phyloP scores from a whole-genome alignment of 2,113 vertebrate genomes.

The Oncorhynchus tshawytscha region DNA sequence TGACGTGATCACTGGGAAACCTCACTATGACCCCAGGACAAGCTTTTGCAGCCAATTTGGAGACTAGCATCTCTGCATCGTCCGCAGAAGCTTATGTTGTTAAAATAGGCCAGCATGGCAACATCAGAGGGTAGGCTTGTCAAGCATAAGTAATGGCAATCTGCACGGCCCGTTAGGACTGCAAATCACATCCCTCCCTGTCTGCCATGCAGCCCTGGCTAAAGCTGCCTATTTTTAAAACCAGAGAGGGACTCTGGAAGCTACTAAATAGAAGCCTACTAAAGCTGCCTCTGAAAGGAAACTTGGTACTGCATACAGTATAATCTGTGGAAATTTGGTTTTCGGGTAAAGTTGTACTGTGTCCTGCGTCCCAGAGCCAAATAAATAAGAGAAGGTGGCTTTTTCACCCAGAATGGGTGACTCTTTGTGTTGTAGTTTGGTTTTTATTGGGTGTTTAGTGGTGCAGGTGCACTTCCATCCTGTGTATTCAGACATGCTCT shows the following conservation, averaged over 20 bases:
- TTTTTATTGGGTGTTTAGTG: no score
- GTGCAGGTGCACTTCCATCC: no score
- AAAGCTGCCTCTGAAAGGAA: constrained; percentile 38
- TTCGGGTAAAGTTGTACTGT: background rate
- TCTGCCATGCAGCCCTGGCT: constrained; percentile 66
- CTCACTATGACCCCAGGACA: constrained; percentile 67
- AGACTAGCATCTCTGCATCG: constrained; percentile 62
- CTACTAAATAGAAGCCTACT: constrained; percentile 12
- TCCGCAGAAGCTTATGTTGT: constrained; percentile 74
- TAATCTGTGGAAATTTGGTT: background rate
- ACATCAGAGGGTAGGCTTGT: constrained; percentile 78
- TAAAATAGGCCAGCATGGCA: constrained; percentile 77
- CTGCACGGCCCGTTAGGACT: constrained; percentile 59
- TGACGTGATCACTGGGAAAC: constrained; percentile 56
- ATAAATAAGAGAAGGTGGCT: no score
- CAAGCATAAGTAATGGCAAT: constrained; percentile 81
- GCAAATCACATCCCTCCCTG: constrained; percentile 36
- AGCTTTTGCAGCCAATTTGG: constrained; percentile 69
- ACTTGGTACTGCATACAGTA: constrained; percentile 19
- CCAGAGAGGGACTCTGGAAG: constrained; percentile 44
- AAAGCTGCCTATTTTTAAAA: constrained; percentile 77
- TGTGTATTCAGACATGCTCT: no score
- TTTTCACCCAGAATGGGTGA: no score
- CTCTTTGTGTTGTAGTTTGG: no score
- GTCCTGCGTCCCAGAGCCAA: background rate